phyloP scores from a whole-genome alignment of 2,797 vertebrate species.

The Myiotriccus ornatus region DNA sequence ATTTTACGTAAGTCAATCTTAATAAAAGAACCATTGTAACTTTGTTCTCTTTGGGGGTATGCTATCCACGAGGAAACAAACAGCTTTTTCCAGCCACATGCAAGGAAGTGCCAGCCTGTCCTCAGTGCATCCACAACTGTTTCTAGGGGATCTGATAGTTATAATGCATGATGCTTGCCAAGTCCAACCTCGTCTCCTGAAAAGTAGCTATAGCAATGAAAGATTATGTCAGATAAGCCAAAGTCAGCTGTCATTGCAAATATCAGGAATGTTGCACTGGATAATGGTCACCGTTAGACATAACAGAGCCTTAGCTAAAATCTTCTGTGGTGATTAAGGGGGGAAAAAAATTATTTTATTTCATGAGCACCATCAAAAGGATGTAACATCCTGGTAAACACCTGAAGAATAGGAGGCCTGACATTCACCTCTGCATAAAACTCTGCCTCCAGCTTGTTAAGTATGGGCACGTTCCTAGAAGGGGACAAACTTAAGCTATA shows the following conservation, averaged over 20 bases:
- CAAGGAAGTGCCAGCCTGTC: neutral
- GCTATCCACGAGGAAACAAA: neutral
- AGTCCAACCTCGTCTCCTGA: neutral
- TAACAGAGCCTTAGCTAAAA: neutral
- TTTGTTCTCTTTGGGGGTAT: neutral
- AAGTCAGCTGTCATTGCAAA: neutral
- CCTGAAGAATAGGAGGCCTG: neutral
- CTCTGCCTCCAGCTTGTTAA: neutral
- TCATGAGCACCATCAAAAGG: neutral
- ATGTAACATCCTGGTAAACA: neutral
- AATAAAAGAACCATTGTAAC: slow-evolving; percentile 9
- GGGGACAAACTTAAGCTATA: neutral
- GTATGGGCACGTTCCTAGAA: neutral
- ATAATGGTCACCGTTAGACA: neutral
- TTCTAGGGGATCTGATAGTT: neutral
- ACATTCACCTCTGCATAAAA: neutral
- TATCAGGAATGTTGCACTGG: neutral
- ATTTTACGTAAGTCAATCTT: slow-evolving; percentile 34
- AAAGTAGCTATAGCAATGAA: slow-evolving; percentile 20
- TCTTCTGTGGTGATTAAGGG: neutral
- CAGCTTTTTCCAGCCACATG: neutral
- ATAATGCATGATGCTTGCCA: neutral
- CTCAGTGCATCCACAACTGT: neutral
- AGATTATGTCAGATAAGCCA: neutral
- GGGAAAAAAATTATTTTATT: neutral